Evolutionary conservation across 2,888 invertebrate species (phyloP), one percentile per base, ranked within the genome.

Genomic region (Parascotia fuliginaria): DNA sequence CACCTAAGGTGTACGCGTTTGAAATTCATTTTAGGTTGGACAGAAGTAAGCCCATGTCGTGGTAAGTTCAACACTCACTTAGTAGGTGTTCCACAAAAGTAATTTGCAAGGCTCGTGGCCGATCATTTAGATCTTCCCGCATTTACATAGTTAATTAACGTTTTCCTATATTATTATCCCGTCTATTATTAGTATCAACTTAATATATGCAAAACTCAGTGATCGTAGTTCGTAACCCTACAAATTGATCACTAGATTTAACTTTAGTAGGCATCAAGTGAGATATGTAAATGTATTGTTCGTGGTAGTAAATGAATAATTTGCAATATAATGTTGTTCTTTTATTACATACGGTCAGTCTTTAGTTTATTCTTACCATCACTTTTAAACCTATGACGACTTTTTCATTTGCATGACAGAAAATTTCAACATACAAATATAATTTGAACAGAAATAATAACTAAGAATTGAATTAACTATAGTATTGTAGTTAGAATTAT

Each of bases 101-200:
- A 83, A 85, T 84, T 84, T 84, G 77, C 76, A 75, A 76, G 72
- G 65, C 67, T 81, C 73, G 78, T 79, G 77, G 73, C 74, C 77
- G 77, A 83, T 82, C 82, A 77, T 79, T 85, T 83, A 78, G 80
- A 80, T 83, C 77, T 78, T 70, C 45, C 55, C 63, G 60, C 73
- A 83, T 83, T 84, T 83, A 78, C 84, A 85, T 86, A 81, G 74
- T 76, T 79, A 79, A 84, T 81, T 83, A 85, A 78, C 76, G 68
- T 81, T 81, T 73, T 69, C 68, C 71, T 64, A 75, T 75, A 73
- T 73, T 68, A 79, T 81, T 75, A 76, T 68, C 65, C 67, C 51
- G 39, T 22, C 52, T 52, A 57, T 63, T 65, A 60, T 55, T 60
- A 60, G 51, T 56, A 55, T 55, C 50, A 54, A 28, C 48, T 22